phyloP scores from a whole-genome alignment of 2,797 vertebrate genomes.

The Phalloptychus januarius region DNA sequence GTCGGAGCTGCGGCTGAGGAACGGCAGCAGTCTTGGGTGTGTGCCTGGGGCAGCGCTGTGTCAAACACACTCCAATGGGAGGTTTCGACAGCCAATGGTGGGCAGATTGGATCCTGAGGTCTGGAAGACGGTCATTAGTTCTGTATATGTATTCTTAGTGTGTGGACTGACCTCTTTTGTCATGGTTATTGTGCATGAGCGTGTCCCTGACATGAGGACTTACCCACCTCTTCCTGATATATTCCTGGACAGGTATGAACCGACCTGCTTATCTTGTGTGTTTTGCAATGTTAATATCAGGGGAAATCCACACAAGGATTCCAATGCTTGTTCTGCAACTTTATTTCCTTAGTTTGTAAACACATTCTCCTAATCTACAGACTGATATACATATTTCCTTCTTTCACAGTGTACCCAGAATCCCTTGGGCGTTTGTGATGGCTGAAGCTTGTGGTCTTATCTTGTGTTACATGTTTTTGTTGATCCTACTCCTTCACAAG shows the following conservation, averaged over 20 bases:
- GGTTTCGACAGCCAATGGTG: constrained; percentile 81
- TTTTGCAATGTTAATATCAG: constrained; percentile 13
- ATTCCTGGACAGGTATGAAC: constrained; percentile 91
- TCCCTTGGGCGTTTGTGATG: constrained; percentile 98
- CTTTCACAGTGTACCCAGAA: constrained; percentile 88
- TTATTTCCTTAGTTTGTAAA: constrained; percentile 25
- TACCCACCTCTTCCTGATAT: constrained; percentile 97
- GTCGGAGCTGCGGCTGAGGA: constrained; percentile 80
- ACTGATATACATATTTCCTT: constrained; percentile 40
- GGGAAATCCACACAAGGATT: background rate
- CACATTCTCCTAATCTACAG: constrained; percentile 42
- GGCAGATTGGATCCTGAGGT: constrained; percentile 91
- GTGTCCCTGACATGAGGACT: constrained; percentile 95
- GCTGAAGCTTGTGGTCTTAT: constrained; percentile 94
- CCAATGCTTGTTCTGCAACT: constrained; percentile 16
- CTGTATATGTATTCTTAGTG: constrained; percentile 91
- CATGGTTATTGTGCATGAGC: constrained; percentile 96
- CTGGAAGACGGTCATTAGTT: constrained; percentile 93
- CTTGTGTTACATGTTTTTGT: constrained; percentile 91
- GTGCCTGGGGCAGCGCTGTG: constrained; percentile 73
- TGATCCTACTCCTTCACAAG: constrained; percentile 95
- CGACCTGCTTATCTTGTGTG: constrained; percentile 3
- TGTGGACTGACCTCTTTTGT: constrained; percentile 95
- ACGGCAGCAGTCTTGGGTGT: constrained; percentile 69
- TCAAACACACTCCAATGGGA: constrained; percentile 87